Percentiles rank a stretch among this genome's conserved stretches.
Conservation (phyloP, 2,888 invertebrate species). For the Trimorus sp. region DNA sequence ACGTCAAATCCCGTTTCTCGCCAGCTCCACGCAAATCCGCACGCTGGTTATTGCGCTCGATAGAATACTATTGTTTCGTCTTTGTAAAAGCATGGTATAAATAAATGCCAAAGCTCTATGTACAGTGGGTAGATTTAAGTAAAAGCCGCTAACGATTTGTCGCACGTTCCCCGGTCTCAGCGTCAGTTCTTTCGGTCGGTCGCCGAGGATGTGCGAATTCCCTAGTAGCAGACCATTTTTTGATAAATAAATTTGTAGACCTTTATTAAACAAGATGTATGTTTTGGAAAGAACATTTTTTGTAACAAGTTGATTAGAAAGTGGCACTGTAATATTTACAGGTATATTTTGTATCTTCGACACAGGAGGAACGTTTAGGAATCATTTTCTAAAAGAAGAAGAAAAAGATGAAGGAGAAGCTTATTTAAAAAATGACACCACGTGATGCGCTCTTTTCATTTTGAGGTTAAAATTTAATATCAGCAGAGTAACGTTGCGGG, state of each 20-base stretch:
- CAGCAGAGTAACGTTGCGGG: too few relatives aligned
- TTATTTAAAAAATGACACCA: too few relatives aligned
- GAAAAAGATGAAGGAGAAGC: too few relatives aligned
- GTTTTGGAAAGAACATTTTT: too few relatives aligned
- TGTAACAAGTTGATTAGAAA: too few relatives aligned
- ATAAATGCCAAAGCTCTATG: constrained; percentile 81
- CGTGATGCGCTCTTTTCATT: too few relatives aligned
- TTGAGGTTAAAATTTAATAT: too few relatives aligned
- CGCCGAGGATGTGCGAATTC: constrained; percentile 24
- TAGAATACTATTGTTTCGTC: constrained; percentile 78
- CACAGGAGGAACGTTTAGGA: background rate
- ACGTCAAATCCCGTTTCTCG: constrained; percentile 24
- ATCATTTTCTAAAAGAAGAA: too few relatives aligned
- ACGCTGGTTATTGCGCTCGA: constrained; percentile 73
- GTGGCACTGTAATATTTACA: too few relatives aligned
- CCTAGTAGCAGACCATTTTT: background rate
- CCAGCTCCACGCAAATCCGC: constrained; percentile 44
- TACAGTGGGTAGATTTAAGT: constrained; percentile 78
- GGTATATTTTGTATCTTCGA: too few relatives aligned
- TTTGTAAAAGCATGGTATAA: constrained; percentile 79
- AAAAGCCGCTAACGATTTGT: constrained; percentile 77
- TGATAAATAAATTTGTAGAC: too few relatives aligned
- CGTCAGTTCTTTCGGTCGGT: constrained; percentile 31
- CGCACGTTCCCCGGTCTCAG: constrained; percentile 31
- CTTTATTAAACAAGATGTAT: too few relatives aligned